Percentiles rank a stretch among this genome's conserved stretches.
phyloP scores from a whole-genome alignment of 1,140 invertebrate genomes.

The Drosophila watanabei region DNA sequence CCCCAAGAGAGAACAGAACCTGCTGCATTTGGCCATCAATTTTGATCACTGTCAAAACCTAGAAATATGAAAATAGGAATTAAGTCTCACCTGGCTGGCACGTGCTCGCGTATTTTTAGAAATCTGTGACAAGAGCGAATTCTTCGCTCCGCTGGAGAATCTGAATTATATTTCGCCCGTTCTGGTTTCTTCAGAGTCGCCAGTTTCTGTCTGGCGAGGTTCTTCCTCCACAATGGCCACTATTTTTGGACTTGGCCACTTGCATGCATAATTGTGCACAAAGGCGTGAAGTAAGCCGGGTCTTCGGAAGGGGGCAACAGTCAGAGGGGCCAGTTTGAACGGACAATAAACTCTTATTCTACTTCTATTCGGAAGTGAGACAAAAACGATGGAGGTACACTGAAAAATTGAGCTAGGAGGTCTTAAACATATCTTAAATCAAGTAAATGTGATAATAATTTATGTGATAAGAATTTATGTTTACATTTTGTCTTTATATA shows the following conservation, averaged over 20 bases:
- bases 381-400: slow-evolving; percentile 4
- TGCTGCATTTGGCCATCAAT: slow-evolving; percentile 1
- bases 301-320: slow-evolving; percentile 1
- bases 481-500: neutral
- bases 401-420: neutral
- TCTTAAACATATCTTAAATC: neutral
- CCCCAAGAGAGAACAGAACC: neutral
- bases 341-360: slow-evolving; percentile 77
- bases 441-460: neutral
- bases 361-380: slow-evolving; percentile 69
- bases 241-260: slow-evolving; percentile 77
- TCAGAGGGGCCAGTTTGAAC: slow-evolving; percentile 46
- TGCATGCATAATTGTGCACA: slow-evolving; percentile 82
- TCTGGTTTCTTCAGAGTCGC: slow-evolving; percentile 24
- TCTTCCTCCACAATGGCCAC: slow-evolving; percentile 63
- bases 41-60: slow-evolving; percentile 12
- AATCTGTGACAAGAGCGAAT: slow-evolving; percentile 33
- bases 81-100: slow-evolving; percentile 14
- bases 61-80: slow-evolving; percentile 1
- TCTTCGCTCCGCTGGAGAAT: slow-evolving; percentile 17
- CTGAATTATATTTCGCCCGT: slow-evolving; percentile 5
- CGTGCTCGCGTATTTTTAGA: slow-evolving; percentile 21
- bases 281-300: slow-evolving; percentile 67
- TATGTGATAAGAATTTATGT: too few species aligned
- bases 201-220: slow-evolving; percentile 18